A percentile compares a stretch with the other conserved stretches of the same genome.
phyloP scores from a whole-genome alignment of 2,888 invertebrate genomes.

The Isoperla grammatica region DNA sequence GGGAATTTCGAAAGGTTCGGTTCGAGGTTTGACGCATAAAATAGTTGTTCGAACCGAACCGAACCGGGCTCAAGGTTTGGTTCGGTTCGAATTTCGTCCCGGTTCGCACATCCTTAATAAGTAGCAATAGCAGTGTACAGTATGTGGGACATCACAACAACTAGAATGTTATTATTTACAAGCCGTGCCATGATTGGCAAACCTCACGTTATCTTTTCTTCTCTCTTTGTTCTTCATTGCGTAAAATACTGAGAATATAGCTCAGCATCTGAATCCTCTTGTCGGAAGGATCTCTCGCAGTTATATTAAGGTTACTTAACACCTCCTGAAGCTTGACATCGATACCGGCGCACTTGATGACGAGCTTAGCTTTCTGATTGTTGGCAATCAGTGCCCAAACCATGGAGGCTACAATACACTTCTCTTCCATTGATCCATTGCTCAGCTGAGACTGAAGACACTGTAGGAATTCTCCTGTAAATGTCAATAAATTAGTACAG shows the following conservation, averaged over 20 bases:
- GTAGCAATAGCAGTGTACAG: too few relatives aligned
- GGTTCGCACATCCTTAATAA: too few relatives aligned
- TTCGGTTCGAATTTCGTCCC: too few relatives aligned
- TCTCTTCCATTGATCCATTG: conserved; percentile 44
- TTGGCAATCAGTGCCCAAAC: conserved; percentile 64
- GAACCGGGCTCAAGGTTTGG: too few relatives aligned
- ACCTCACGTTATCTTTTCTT: background rate
- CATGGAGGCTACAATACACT: conserved; percentile 48
- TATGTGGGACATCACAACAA: too few relatives aligned
- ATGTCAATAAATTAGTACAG: too few relatives aligned
- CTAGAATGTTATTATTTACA: too few relatives aligned
- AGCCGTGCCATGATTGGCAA: too few relatives aligned
- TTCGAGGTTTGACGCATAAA: too few relatives aligned
- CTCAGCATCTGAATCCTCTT: conserved; percentile 12
- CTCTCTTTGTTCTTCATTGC: conserved; percentile 8
- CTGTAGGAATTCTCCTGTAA: conserved; percentile 49
- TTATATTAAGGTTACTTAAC: conserved; percentile 39
- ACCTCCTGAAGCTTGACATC: conserved; percentile 46
- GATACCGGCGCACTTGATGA: conserved; percentile 48
- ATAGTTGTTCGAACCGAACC: too few relatives aligned
- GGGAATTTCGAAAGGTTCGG: too few relatives aligned
- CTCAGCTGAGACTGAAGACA: conserved; percentile 45
- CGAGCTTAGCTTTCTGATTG: conserved; percentile 59
- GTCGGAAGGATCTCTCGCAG: background rate
- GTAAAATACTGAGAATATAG: conserved; percentile 17